Evolutionary conservation across 2,797 vertebrate genomes (phyloP).

Genomic region (Sebastes dallii): DNA sequence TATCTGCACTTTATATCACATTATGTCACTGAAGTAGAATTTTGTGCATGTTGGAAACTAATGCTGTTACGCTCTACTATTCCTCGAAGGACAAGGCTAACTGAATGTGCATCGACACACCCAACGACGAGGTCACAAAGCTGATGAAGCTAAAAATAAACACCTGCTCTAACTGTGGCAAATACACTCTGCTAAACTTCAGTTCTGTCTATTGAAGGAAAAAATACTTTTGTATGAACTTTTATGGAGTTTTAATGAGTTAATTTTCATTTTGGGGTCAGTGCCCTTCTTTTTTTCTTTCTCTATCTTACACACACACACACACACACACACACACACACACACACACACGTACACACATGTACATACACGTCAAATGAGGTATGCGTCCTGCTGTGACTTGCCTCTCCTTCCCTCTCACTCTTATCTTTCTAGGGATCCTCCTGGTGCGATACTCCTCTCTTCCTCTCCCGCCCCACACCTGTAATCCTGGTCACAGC

Average conservation of each 20-base stretch:
- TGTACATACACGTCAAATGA: background rate
- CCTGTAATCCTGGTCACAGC: background rate
- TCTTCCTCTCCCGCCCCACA: background rate
- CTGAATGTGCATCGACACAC: background rate
- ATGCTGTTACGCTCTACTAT: too few relatives aligned
- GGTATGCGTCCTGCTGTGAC: conserved; percentile 52
- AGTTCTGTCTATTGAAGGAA: background rate
- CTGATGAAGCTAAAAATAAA: background rate
- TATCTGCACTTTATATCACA: background rate
- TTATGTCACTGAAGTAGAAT: background rate
- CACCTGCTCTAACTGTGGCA: background rate
- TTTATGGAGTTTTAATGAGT: background rate
- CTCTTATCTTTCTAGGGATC: conserved; percentile 16
- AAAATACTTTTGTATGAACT: background rate
- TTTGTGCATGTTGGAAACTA: background rate
- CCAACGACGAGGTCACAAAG: background rate
- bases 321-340: too few relatives aligned
- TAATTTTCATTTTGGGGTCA: background rate
- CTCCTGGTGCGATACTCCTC: background rate
- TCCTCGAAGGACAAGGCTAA: background rate
- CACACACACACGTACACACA: background rate
- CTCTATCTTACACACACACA: background rate
- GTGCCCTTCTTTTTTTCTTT: background rate
- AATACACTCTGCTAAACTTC: background rate
- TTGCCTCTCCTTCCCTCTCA: conserved; percentile 46